These are phyloP conservation scores for Latrodectus elegans DNA, from an alignment of 2,888 invertebrate species.

Conservation along the genomic window DNA sequence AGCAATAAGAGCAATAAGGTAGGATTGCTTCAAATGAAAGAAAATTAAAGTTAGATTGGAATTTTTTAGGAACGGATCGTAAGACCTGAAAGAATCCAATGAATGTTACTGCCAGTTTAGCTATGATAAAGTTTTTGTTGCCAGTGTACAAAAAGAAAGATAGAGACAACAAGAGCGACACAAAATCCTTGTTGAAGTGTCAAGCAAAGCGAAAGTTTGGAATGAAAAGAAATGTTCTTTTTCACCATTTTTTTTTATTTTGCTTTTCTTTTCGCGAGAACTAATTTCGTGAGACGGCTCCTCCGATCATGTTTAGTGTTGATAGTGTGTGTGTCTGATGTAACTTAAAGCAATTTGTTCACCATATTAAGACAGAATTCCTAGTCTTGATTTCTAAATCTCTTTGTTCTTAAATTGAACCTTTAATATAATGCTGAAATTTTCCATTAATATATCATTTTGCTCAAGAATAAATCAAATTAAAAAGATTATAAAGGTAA, in stretches of 20 bases:
- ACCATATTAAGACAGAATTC: conserved; percentile 20
- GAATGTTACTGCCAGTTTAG: neutral
- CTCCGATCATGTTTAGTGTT: neutral
- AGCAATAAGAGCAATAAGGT: too few relatives aligned
- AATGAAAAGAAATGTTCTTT: conserved; percentile 25
- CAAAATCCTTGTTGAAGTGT: conserved; percentile 41
- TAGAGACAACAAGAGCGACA: conserved; percentile 18
- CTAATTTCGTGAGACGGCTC: conserved; percentile 42
- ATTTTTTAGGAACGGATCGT: neutral
- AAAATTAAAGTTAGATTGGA: conserved; percentile 1
- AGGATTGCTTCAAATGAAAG: neutral
- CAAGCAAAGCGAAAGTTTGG: conserved; percentile 54
- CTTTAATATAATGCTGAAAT: too few relatives aligned
- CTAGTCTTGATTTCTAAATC: conserved; percentile 26
- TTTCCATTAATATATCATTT: too few relatives aligned
- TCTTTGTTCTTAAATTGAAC: neutral
- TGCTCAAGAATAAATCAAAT: too few relatives aligned
- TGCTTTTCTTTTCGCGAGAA: conserved; percentile 25
- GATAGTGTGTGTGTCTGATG: neutral
- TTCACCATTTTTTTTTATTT: conserved; percentile 18
- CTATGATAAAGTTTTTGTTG: neutral
- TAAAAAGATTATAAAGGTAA: too few relatives aligned
- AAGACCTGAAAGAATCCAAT: neutral
- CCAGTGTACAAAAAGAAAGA: conserved; percentile 1
- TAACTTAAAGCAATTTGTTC: conserved; percentile 21